A percentile compares a stretch with the other conserved stretches of the same genome.
Evolutionary conservation across 1,140 invertebrate genomes (phyloP).

Genomic region (Phthorimaea operculella): DNA sequence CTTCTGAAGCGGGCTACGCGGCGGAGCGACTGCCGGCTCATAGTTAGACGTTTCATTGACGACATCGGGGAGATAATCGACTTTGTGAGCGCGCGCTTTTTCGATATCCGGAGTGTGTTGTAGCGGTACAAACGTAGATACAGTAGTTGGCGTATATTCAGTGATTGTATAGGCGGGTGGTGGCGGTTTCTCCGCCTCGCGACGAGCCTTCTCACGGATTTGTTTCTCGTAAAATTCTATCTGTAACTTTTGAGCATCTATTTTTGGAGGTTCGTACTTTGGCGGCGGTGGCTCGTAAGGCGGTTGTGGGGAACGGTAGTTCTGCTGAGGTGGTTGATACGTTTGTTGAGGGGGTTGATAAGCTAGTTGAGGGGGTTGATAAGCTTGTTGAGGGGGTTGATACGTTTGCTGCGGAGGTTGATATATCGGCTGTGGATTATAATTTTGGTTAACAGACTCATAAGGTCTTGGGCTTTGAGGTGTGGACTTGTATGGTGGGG

Average conservation of each 20-base stretch:
- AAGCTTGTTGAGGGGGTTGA: neutral
- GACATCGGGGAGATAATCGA: constrained; percentile 62
- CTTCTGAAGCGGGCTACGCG: constrained; percentile 19
- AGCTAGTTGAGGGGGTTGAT: neutral
- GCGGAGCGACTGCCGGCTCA: constrained; percentile 5
- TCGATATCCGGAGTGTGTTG: constrained; percentile 65
- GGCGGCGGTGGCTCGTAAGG: constrained; percentile 17
- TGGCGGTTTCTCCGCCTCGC: constrained; percentile 26
- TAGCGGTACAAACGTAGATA: constrained; percentile 58
- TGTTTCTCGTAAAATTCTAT: constrained; percentile 66
- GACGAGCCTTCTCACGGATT: constrained; percentile 52
- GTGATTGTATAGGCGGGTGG: constrained; percentile 48
- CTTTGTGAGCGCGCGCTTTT: constrained; percentile 57
- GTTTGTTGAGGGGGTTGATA: neutral
- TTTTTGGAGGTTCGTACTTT: constrained; percentile 27
- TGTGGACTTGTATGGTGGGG: constrained; percentile 5
- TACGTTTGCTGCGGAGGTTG: constrained; percentile 8
- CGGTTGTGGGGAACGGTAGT: neutral
- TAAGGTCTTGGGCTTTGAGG: constrained; percentile 21
- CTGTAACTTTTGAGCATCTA: constrained; percentile 58
- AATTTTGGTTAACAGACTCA: too few species aligned
- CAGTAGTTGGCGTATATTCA: constrained; percentile 50
- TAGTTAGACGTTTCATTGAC: constrained; percentile 42
- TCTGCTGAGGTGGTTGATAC: neutral
- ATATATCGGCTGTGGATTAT: too few species aligned